Percentiles rank a stretch among this genome's conserved stretches.
These are phyloP conservation scores for Gallinago nigripennis DNA, from an alignment of 2,797 vertebrate species.

Conservation along the genomic window DNA sequence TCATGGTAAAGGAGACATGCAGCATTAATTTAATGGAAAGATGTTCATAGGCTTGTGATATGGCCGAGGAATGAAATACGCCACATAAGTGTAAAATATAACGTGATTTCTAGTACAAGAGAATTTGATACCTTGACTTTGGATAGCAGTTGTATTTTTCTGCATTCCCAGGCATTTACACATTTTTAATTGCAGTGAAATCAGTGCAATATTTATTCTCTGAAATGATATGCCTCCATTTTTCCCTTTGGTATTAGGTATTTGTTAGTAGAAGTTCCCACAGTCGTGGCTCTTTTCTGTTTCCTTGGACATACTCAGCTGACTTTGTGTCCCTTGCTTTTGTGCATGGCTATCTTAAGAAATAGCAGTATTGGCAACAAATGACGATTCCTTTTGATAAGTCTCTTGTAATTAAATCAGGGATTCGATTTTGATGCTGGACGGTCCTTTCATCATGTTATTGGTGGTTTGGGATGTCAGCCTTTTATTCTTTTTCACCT, in stretches of 20 bases:
- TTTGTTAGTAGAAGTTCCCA: background rate
- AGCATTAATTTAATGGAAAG: constrained; percentile 12
- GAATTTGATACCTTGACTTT: background rate
- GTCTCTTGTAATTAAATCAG: background rate
- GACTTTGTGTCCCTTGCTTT: background rate
- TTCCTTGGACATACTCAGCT: background rate
- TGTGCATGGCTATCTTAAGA: background rate
- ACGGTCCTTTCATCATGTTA: background rate
- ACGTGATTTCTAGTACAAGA: background rate
- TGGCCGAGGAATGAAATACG: background rate
- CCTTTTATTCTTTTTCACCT: background rate
- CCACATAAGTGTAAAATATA: background rate
- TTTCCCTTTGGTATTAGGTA: background rate
- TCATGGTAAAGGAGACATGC: background rate
- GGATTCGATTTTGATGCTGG: background rate
- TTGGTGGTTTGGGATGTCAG: background rate
- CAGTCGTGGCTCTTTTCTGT: background rate
- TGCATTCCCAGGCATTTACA: background rate
- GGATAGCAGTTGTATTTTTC: background rate
- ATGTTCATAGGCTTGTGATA: background rate
- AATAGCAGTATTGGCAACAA: background rate
- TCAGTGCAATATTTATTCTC: background rate
- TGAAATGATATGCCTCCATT: background rate
- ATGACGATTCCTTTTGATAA: background rate
- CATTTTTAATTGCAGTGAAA: background rate